These are phyloP conservation scores for Aeoliscus strigatus DNA, from an alignment of 2,797 vertebrate species.

Conservation along the genomic window DNA sequence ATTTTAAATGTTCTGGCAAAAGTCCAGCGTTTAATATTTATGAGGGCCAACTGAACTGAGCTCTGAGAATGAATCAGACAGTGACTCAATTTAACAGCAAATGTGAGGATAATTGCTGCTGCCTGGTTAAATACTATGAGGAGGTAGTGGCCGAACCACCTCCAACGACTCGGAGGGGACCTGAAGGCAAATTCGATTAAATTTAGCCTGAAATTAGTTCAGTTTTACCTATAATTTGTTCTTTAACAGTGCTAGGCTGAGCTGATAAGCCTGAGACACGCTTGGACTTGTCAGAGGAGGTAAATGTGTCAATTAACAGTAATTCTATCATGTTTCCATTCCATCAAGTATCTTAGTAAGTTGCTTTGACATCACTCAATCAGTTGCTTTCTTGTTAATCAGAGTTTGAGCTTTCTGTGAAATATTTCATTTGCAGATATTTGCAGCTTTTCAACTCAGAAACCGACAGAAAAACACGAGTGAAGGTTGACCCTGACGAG, in stretches of 20 bases:
- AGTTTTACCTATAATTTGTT: slow-evolving; percentile 24
- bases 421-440: too few species aligned
- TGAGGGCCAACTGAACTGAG: too few species aligned
- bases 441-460: too few species aligned
- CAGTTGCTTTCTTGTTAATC: too few species aligned
- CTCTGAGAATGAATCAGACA: neutral
- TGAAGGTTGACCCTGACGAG: neutral
- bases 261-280: too few species aligned
- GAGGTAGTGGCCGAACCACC: slow-evolving; percentile 1
- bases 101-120: slow-evolving; percentile 7
- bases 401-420: too few species aligned
- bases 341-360: too few species aligned
- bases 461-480: too few species aligned
- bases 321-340: too few species aligned
- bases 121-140: slow-evolving; percentile 1
- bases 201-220: slow-evolving; percentile 23
- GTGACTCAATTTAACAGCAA: slow-evolving; percentile 6
- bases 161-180: slow-evolving; percentile 8
- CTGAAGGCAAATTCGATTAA: slow-evolving; percentile 15
- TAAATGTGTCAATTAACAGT: too few species aligned
- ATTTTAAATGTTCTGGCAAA: slow-evolving; percentile 3
- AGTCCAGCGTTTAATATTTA: neutral
- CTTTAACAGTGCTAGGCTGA: slow-evolving; percentile 9
- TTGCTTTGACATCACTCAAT: too few species aligned
- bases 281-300: too few species aligned